Evolutionary conservation across 2,797 vertebrate species (phyloP).

Genomic region (Nasua narica): DNA sequence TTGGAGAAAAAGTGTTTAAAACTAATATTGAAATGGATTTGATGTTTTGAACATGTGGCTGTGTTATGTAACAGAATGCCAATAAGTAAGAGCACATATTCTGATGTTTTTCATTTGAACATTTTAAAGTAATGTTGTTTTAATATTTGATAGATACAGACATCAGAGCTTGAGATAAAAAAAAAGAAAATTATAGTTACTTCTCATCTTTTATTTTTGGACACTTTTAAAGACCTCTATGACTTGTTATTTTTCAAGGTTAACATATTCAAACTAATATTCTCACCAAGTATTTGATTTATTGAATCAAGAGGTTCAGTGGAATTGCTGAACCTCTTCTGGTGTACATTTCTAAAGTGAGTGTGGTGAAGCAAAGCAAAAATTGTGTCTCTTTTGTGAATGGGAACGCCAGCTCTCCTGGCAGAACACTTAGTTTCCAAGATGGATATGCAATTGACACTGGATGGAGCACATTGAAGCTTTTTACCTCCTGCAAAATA

Average conservation of each 20-base stretch:
- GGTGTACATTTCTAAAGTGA: constrained; percentile 30
- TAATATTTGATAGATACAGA: constrained; percentile 18
- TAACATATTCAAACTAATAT: constrained; percentile 64
- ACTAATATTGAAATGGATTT: background rate
- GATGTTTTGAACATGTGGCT: background rate
- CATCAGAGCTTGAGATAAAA: constrained; percentile 43
- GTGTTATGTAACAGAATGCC: background rate
- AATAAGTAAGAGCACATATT: background rate
- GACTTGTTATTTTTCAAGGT: constrained; percentile 67
- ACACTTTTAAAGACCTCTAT: constrained; percentile 21
- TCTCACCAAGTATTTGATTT: constrained; percentile 56
- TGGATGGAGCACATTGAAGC: background rate
- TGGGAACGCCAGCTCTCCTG: constrained; percentile 45
- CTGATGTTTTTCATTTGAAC: background rate
- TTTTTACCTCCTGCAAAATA: constrained; percentile 38
- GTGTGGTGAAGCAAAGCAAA: constrained; percentile 50
- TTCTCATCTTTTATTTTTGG: constrained; percentile 54
- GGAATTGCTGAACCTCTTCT: constrained; percentile 26
- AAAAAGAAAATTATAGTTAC: constrained; percentile 37
- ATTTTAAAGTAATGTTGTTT: constrained; percentile 35
- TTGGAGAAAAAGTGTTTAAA: background rate
- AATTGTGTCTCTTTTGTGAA: constrained; percentile 54
- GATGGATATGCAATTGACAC: constrained; percentile 5
- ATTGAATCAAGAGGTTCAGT: constrained; percentile 7
- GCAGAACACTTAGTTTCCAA: constrained; percentile 45